These are phyloP conservation scores for Paratrypauchen microcephalus DNA, from an alignment of 2,797 vertebrate genomes.

Conservation along the genomic window DNA sequence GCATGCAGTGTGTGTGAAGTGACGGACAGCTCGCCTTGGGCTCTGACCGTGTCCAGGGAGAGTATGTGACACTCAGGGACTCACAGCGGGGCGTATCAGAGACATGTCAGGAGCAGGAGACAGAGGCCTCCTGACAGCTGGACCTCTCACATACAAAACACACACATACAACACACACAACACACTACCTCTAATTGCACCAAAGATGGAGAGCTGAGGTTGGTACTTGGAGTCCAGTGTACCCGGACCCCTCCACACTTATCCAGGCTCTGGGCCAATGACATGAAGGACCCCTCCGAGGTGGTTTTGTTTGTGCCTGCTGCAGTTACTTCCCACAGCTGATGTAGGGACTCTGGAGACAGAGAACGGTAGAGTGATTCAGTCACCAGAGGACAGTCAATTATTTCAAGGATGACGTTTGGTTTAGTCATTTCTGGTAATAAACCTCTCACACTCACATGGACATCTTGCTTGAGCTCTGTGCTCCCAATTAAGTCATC, in stretches of 20 bases:
- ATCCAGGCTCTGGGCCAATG: constrained; percentile 63
- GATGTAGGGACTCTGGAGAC: constrained; percentile 52
- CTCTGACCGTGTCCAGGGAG: constrained; percentile 45
- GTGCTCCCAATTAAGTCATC: not conserved
- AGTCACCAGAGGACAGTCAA: constrained; percentile 39
- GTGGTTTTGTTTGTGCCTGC: constrained; percentile 69
- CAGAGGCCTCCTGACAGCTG: constrained; percentile 76
- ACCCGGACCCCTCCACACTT: constrained; percentile 48
- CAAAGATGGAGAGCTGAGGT: constrained; percentile 53
- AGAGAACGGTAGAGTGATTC: constrained; percentile 42
- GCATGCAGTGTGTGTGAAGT: constrained; percentile 46
- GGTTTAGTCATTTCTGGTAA: constrained; percentile 39
- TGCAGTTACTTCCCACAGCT: constrained; percentile 70
- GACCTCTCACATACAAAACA: constrained; percentile 51
- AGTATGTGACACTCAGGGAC: constrained; percentile 69
- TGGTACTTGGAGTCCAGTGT: constrained; percentile 47
- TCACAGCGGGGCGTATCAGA: constrained; percentile 67
- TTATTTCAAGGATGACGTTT: constrained; percentile 32
- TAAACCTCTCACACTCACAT: not conserved
- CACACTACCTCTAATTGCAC: constrained; percentile 69
- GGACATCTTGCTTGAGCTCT: not conserved
- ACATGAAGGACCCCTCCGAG: constrained; percentile 68
- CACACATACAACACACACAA: constrained; percentile 6
- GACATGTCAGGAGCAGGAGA: constrained; percentile 74
- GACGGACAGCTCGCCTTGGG: constrained; percentile 69